Percentiles rank a stretch among this genome's conserved stretches.
Evolutionary conservation across 2,113 vertebrate species (phyloP).

Genomic region (Nasalis larvatus): DNA sequence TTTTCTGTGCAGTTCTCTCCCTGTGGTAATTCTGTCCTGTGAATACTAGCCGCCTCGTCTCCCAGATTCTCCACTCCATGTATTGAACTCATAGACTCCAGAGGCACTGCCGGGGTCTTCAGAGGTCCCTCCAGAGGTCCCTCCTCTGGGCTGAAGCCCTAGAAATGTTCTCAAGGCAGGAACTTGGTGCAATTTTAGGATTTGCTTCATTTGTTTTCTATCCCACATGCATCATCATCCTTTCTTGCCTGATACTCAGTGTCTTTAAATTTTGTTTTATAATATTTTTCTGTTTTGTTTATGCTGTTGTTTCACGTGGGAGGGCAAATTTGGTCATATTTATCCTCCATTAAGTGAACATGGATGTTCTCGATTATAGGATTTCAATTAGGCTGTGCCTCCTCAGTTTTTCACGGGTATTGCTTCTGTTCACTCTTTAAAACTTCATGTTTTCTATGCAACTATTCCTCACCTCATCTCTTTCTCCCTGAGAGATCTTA

Average conservation of each 20-base stretch:
- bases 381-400: not conserved
- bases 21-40: not conserved
- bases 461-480: not conserved
- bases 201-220: not conserved
- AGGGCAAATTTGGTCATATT: not conserved
- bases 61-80: not conserved
- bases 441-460: not conserved
- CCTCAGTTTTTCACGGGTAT: not conserved
- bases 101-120: not conserved
- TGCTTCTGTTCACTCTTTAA: slow-evolving; percentile 29
- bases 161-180: not conserved
- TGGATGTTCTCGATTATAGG: not conserved
- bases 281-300: not conserved
- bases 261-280: not conserved
- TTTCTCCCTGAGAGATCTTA: not conserved
- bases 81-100: not conserved
- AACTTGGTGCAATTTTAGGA: not conserved
- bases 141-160: not conserved
- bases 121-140: too few relatives aligned
- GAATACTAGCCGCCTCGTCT: not conserved
- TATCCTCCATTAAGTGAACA: not conserved
- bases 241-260: not conserved
- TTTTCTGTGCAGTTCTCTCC: not conserved
- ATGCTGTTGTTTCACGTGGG: not conserved
- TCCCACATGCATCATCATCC: not conserved